Evolutionary conservation across 2,888 invertebrate species (phyloP).

Genomic region (Silvanus unidentatus): DNA sequence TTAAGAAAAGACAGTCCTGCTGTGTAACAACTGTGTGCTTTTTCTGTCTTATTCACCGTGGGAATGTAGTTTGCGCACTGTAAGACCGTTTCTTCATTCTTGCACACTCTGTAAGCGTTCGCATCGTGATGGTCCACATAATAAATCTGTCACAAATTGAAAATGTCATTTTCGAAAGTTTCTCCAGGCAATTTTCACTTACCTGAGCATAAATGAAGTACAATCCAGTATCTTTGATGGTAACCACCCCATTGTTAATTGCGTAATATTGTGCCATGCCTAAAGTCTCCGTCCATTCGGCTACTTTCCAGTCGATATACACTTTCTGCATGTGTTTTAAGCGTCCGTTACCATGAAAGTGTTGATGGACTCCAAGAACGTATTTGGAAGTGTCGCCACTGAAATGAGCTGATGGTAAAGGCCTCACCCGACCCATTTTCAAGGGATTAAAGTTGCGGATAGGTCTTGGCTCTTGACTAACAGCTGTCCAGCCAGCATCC

Average conservation of each 20-base stretch:
- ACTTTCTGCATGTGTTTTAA: slow-evolving; percentile 57
- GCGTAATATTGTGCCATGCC: slow-evolving; percentile 58
- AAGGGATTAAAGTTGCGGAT: too few relatives aligned
- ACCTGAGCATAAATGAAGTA: slow-evolving; percentile 75
- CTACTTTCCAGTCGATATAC: slow-evolving; percentile 63
- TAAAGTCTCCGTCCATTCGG: slow-evolving; percentile 57
- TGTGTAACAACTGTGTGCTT: slow-evolving; percentile 71
- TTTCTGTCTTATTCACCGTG: slow-evolving; percentile 50
- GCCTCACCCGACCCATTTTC: slow-evolving; percentile 32
- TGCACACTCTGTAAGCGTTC: slow-evolving; percentile 68
- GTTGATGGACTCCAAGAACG: slow-evolving; percentile 50
- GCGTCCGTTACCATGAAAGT: slow-evolving; percentile 63
- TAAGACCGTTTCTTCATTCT: slow-evolving; percentile 55
- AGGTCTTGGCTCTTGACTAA: slow-evolving; percentile 20
- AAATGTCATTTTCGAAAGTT: slow-evolving; percentile 3
- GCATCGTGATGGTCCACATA: slow-evolving; percentile 72
- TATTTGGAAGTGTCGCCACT: slow-evolving; percentile 59
- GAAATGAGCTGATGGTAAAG: slow-evolving; percentile 57
- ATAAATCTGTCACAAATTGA: slow-evolving; percentile 47
- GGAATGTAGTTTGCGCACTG: slow-evolving; percentile 70
- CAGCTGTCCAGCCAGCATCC: slow-evolving; percentile 21
- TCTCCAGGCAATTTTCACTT: slow-evolving; percentile 10
- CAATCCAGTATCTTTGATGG: slow-evolving; percentile 64
- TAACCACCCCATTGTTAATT: slow-evolving; percentile 58
- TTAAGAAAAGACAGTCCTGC: slow-evolving; percentile 59